Base-by-base conservation (phyloP, 2,113 vertebrate species). In the Lagopus leucura region DNA sequence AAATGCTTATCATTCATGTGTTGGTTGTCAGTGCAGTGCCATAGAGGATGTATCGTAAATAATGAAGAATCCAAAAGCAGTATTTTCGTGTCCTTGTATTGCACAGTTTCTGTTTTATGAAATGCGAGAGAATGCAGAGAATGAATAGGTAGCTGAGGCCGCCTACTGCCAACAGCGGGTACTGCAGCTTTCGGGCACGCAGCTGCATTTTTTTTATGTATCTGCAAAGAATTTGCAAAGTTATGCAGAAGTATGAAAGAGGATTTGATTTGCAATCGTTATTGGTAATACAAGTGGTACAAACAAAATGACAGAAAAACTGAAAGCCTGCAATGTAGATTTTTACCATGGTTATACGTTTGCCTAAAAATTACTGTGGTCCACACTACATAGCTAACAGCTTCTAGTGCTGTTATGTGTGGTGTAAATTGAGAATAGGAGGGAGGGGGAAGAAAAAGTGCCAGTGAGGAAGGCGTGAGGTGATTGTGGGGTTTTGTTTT, bases 141-240 rank as follows among this genome's bases (percentile, higher is more conserved):
- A 78, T 92, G 50, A 77, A 28, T 89, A 61, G 75, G 74, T 85
- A 80, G 5, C 95, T 96, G 96, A 93, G 87, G 97, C 54, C 97
- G 95, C 65, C 98, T 97, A 79, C 96, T 73, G 97, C 82, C 34
- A 8, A 11, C 34, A 25, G 30, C 54, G 63, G 69, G 14, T 40
- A 82, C 80, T 52, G 30, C 87, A n/a, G 7, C 1, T 48, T 32
- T 75, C 14, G 1, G 22, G 36, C 48, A 6, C 25, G 48, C 42
- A 76, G 61, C 32, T 47, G 32, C 7, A 6, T 27, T 60, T 11
- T 8, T 77, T 10, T 20, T 0, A 21, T 34, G 11, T n/a, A 13
- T n/a, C 34, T 24, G 61, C 3, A 28, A 8, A 77, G 15, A 43
- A 77, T 89, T 89, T 57, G 15, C 40, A 72, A 92, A 83, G n/a